Conservation (phyloP, 1,140 invertebrate species). For the Berghia stephanieae region DNA sequence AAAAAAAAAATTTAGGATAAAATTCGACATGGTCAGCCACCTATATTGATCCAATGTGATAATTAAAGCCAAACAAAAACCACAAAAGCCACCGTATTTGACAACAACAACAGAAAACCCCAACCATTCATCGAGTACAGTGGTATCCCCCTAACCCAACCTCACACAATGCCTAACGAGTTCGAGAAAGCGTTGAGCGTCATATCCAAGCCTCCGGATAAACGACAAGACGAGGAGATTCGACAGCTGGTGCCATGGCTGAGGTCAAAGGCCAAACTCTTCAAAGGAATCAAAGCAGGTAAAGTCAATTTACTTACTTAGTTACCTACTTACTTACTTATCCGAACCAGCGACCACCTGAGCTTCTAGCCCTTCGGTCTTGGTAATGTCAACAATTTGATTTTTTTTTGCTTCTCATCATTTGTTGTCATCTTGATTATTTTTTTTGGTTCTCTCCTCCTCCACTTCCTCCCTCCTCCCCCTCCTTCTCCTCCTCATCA, state of each 20-base stretch:
- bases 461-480: background rate
- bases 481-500: too few relatives aligned
- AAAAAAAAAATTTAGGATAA: background rate
- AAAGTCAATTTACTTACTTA: too few relatives aligned
- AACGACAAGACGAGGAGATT: constrained; percentile 52
- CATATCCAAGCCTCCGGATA: constrained; percentile 49
- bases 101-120: too few relatives aligned
- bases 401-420: too few relatives aligned
- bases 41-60: background rate
- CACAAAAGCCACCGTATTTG: background rate
- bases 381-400: too few relatives aligned
- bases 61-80: background rate
- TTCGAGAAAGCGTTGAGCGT: constrained; percentile 47
- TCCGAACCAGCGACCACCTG: too few relatives aligned
- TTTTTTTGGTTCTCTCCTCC: background rate
- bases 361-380: too few relatives aligned
- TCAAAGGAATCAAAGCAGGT: constrained; percentile 53
- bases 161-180: constrained; percentile 23
- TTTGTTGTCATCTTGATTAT: too few relatives aligned
- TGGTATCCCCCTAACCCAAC: too few relatives aligned
- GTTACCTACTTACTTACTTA: too few relatives aligned
- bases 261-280: constrained; percentile 52
- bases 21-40: background rate
- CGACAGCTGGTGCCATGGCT: constrained; percentile 52
- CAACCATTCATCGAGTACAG: too few relatives aligned